These are phyloP conservation scores for Thera britannica DNA, from an alignment of 2,888 invertebrate genomes.

Conservation along the genomic window DNA sequence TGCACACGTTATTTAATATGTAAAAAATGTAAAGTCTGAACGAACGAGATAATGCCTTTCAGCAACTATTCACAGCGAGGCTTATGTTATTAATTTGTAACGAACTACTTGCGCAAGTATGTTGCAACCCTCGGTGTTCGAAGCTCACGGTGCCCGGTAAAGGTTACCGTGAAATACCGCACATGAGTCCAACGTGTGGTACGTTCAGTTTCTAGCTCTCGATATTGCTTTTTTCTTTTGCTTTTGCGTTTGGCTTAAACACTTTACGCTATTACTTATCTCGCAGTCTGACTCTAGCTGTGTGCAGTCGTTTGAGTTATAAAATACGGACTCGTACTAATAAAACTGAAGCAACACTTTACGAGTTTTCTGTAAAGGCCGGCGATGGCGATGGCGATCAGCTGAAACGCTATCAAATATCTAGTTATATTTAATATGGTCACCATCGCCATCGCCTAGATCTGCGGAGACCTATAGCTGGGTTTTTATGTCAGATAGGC, in stretches of 20 bases:
- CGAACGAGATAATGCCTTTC: slow-evolving; percentile 10
- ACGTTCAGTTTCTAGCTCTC: slow-evolving; percentile 35
- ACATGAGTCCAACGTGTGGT: slow-evolving; percentile 36
- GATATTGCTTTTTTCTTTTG: slow-evolving; percentile 28
- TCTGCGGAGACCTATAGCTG: too few relatives aligned
- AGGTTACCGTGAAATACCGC: slow-evolving; percentile 39
- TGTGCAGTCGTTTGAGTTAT: background rate
- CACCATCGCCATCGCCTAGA: too few relatives aligned
- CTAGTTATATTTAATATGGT: too few relatives aligned
- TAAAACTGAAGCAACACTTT: too few relatives aligned
- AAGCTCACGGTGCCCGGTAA: slow-evolving; percentile 22
- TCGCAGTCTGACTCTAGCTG: background rate
- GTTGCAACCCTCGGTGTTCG: slow-evolving; percentile 20
- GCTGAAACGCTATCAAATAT: too few relatives aligned
- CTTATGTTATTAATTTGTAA: slow-evolving; percentile 22
- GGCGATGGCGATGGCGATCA: too few relatives aligned
- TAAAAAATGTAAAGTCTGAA: slow-evolving; percentile 2
- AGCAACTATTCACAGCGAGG: slow-evolving; percentile 22
- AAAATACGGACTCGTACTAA: background rate
- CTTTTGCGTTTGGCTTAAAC: slow-evolving; percentile 8
- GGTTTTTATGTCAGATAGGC: too few relatives aligned
- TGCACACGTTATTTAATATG: too few relatives aligned
- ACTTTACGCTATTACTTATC: slow-evolving; percentile 11
- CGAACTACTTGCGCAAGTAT: slow-evolving; percentile 28
- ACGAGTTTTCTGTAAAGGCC: too few relatives aligned